Percentiles rank a stretch among this genome's conserved stretches.
Conservation (phyloP, 2,113 vertebrate species). For the Platichthys stellatus region DNA sequence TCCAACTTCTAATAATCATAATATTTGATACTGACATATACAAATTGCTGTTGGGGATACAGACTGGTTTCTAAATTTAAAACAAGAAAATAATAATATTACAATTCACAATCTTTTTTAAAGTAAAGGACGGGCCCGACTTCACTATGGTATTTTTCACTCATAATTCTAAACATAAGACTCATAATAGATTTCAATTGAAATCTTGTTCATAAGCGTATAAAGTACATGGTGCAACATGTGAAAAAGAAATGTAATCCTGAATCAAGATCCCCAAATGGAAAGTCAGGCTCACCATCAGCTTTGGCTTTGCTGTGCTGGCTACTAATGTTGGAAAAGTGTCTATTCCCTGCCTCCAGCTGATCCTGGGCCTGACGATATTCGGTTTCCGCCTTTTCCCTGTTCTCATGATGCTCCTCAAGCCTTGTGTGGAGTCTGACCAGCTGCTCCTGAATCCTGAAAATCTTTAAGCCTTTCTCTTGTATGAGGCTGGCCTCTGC, state of each 20-base stretch:
- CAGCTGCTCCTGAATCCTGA: constrained; percentile 85
- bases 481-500: constrained; percentile 49
- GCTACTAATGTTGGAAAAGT: constrained; percentile 43
- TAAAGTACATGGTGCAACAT: neutral
- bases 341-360: constrained; percentile 68
- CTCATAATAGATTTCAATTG: neutral
- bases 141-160: neutral
- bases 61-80: too few relatives aligned
- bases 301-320: constrained; percentile 64
- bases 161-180: neutral
- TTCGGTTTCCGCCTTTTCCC: constrained; percentile 17
- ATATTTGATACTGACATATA: too few relatives aligned
- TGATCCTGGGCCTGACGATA: constrained; percentile 78
- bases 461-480: constrained; percentile 80
- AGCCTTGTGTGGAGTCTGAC: constrained; percentile 81
- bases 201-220: too few relatives aligned
- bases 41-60: too few relatives aligned
- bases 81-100: neutral
- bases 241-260: neutral
- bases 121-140: neutral
- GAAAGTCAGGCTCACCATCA: constrained; percentile 76
- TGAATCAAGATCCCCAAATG: neutral
- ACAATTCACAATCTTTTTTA: too few relatives aligned
- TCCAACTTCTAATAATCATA: too few relatives aligned
- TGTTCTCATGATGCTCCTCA: constrained; percentile 72